Percentiles rank a stretch among this genome's conserved stretches.
These are phyloP conservation scores for Ditula angustiorana DNA, from an alignment of 2,888 invertebrate species.

Conservation along the genomic window DNA sequence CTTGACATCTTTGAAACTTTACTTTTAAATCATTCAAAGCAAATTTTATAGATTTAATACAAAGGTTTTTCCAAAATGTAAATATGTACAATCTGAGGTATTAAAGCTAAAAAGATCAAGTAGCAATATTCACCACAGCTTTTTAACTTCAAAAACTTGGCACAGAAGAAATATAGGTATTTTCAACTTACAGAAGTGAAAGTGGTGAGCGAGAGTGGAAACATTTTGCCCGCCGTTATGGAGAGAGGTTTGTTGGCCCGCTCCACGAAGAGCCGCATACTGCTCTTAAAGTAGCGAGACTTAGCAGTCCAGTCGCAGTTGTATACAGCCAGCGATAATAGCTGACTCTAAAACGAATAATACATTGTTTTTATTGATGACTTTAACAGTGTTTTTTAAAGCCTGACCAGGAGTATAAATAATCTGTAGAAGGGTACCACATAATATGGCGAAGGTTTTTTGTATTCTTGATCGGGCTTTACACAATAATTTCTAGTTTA, in stretches of 20 bases:
- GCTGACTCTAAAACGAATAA: conserved; percentile 56
- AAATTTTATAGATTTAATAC: too few relatives aligned
- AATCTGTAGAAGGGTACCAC: too few relatives aligned
- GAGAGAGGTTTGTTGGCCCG: conserved; percentile 62
- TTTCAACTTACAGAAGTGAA: conserved; percentile 67
- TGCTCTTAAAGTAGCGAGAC: conserved; percentile 63
- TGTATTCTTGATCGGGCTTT: too few relatives aligned
- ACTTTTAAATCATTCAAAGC: too few relatives aligned
- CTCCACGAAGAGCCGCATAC: conserved; percentile 63
- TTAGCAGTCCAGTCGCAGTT: conserved; percentile 65
- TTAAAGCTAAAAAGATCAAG: neutral
- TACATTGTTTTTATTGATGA: neutral
- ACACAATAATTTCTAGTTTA: too few relatives aligned
- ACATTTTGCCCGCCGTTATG: conserved; percentile 69
- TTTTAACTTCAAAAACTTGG: neutral
- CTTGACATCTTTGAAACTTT: too few relatives aligned
- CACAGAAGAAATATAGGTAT: conserved; percentile 12
- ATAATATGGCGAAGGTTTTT: too few relatives aligned
- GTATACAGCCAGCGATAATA: conserved; percentile 61
- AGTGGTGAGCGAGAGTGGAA: conserved; percentile 64
- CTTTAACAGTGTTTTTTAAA: too few relatives aligned
- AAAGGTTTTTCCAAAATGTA: too few relatives aligned
- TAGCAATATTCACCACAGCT: neutral
- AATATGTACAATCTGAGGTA: too few relatives aligned
- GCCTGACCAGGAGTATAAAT: too few relatives aligned